Conservation (phyloP, 2,113 vertebrate species). For the Heterochromis multidens region DNA sequence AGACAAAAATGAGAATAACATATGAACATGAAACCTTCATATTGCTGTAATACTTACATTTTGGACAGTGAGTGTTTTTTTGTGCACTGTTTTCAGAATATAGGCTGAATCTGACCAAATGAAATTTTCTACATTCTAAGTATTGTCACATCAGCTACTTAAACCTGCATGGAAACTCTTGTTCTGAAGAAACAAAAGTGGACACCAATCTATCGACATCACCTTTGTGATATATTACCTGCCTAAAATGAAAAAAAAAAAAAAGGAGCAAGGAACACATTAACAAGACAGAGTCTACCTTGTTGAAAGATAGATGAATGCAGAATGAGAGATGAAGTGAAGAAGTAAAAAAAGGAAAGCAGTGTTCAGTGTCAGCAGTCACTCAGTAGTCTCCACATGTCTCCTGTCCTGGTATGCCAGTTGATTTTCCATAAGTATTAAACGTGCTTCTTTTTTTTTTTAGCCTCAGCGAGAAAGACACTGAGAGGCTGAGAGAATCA, state of each 20-base stretch:
- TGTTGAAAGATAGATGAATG: conserved; percentile 2
- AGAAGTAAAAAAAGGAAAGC: not conserved
- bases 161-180: not conserved
- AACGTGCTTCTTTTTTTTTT: conserved; percentile 13
- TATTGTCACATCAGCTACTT: not conserved
- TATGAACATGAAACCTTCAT: fast-evolving
- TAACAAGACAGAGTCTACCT: not conserved
- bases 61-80: too few species aligned
- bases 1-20: not conserved
- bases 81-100: too few species aligned
- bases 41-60: not conserved
- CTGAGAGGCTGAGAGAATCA: not conserved
- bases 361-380: not conserved
- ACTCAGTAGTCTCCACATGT: conserved; percentile 21
- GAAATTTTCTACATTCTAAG: not conserved
- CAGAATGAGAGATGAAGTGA: not conserved
- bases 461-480: not conserved
- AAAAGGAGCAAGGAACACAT: not conserved
- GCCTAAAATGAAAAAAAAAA: conserved; percentile 1
- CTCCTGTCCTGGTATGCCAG: not conserved
- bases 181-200: not conserved
- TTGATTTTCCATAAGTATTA: conserved; percentile 13
- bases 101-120: not conserved
- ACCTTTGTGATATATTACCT: not conserved
- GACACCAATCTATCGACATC: not conserved